Base-by-base conservation (phyloP, 1,140 invertebrate genomes). In the Scaptomyza graminum region DNA sequence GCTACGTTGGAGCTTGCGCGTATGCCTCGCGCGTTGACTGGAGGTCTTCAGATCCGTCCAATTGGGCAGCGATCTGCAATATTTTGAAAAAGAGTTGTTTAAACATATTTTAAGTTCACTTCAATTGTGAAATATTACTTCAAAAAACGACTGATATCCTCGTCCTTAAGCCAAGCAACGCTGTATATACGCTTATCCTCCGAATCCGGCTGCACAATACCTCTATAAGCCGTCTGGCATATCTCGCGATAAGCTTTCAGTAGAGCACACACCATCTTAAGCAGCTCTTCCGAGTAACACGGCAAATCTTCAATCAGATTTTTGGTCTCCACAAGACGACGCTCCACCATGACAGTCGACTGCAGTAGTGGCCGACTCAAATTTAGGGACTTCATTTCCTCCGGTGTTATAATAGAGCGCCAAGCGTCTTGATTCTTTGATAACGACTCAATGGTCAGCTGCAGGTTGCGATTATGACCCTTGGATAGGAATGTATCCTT, bases 161-260 rank as follows among this genome's bases (percentile, higher is more conserved):
- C 97, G 92, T 99, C 98, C 74, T 97, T 97, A 1, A 98, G 94
- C 98, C 98, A 99, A 25, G 95, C 95, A 5, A 97, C 96, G 83
- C 96, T 97, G 64, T 97, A 95, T 34, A 97, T 95, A 54, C 95
- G 92, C 76, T 95, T 95, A 77, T 97, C 96, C 80, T 97, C 95
- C 0, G 95, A 94, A 71, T 96, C 95, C n/a, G 95, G 94, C 83
- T 96, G 96, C 1, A 97, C 96, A 63, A 96, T 96, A 60, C 95
- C 94, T 55, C 93, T 93, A 91, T 97, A 97, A 5, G 95, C 95
- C 3, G 93, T 93, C 76, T 95, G 93, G 85, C 96, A 97, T 8
- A 95, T 95, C 77, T 97, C 96, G 12, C 94, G 93, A 92, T 97
- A 97, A 60, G 94, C 94, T 77, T 94, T 94, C 44, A 97, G 92